These are phyloP conservation scores for Syngnathus rostellatus DNA, from an alignment of 2,797 vertebrate genomes.

Conservation along the genomic window DNA sequence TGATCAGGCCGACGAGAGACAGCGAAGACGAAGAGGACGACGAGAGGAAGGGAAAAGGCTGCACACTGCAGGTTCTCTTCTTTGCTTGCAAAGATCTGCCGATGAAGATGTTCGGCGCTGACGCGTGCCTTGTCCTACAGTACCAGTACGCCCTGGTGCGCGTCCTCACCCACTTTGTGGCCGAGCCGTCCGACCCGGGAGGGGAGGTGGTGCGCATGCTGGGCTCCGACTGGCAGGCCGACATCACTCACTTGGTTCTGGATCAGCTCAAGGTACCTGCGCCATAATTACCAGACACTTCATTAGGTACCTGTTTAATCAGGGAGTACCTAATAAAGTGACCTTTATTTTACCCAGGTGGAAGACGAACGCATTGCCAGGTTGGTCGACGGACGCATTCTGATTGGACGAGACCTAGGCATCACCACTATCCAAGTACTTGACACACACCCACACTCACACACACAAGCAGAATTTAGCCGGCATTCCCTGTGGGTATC, in stretches of 20 bases:
- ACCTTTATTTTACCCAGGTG: slow-evolving; percentile 53
- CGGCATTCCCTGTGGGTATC: background rate
- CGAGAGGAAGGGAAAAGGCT: slow-evolving; percentile 85
- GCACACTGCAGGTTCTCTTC: slow-evolving; percentile 76
- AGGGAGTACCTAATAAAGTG: background rate
- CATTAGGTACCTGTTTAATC: background rate
- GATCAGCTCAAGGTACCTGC: slow-evolving; percentile 77
- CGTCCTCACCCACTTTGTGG: slow-evolving; percentile 91
- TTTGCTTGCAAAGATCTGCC: slow-evolving; percentile 12
- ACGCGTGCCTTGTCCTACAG: slow-evolving; percentile 25
- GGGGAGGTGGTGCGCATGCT: slow-evolving; percentile 84
- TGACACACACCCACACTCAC: slow-evolving; percentile 4
- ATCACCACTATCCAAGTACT: slow-evolving; percentile 89
- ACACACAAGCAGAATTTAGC: background rate
- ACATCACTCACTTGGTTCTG: slow-evolving; percentile 85
- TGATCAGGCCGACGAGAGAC: slow-evolving; percentile 83
- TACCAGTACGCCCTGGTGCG: slow-evolving; percentile 80
- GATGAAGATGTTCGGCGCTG: background rate
- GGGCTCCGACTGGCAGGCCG: slow-evolving; percentile 89
- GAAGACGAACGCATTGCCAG: slow-evolving; percentile 82
- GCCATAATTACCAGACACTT: background rate
- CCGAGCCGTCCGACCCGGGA: slow-evolving; percentile 73
- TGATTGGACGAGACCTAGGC: slow-evolving; percentile 83
- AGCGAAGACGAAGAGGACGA: slow-evolving; percentile 97
- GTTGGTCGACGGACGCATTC: slow-evolving; percentile 76